Percentiles rank a stretch among this genome's conserved stretches.
Conservation (phyloP, 37 sponge, comb jelly and placozoan species). For the Bolinopsis microptera region DNA sequence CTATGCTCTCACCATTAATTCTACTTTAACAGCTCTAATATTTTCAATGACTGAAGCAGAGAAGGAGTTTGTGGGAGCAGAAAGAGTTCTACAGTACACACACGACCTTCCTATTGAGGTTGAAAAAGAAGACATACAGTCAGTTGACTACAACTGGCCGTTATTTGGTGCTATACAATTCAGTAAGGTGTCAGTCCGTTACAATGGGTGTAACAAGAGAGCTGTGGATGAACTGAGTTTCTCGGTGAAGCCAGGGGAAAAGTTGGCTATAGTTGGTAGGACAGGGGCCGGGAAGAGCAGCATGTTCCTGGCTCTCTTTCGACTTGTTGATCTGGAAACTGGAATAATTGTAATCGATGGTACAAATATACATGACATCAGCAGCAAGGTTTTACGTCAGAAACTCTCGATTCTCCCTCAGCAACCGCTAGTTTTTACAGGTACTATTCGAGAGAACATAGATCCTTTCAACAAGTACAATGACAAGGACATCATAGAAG, state of each 20-base stretch:
- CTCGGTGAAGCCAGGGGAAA: constrained; percentile 78
- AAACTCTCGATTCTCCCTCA: constrained; percentile 90
- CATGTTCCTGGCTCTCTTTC: constrained; percentile 85
- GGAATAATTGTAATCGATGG: constrained; percentile 84
- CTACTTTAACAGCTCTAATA: constrained; percentile 79
- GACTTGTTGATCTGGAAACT: constrained; percentile 73
- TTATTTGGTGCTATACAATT: not conserved
- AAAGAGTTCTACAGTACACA: constrained; percentile 91
- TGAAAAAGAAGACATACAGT: not conserved
- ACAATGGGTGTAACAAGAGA: not conserved
- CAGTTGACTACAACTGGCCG: not conserved
- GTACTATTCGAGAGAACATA: constrained; percentile 86
- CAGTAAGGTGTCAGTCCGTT: not conserved
- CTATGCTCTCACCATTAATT: constrained; percentile 92
- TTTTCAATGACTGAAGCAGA: constrained; percentile 93
- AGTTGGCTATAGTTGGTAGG: constrained; percentile 79
- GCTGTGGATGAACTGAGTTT: not conserved
- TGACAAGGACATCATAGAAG: constrained; percentile 76
- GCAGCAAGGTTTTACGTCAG: constrained; percentile 65
- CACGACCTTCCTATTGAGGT: constrained; percentile 75
- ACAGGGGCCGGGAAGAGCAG: constrained; percentile 98
- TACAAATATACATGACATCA: constrained; percentile 73
- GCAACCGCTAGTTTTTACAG: constrained; percentile 95
- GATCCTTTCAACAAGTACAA: constrained; percentile 78
- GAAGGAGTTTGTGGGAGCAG: constrained; percentile 96